phyloP scores from a whole-genome alignment of 2,113 vertebrate genomes.

The Potamarius usumacintae region DNA sequence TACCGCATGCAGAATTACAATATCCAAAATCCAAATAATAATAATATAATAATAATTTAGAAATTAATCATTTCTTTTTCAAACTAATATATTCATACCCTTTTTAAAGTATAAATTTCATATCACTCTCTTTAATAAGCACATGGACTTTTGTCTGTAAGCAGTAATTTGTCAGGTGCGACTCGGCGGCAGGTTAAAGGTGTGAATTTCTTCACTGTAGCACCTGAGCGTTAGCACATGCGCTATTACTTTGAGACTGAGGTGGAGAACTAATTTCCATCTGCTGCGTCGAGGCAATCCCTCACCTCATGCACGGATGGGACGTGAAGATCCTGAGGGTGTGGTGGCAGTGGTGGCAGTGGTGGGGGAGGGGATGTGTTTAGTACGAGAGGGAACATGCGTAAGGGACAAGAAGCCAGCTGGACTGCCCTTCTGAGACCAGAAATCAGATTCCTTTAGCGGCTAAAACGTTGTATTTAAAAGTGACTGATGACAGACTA shows the following conservation, averaged over 20 bases:
- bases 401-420: not conserved
- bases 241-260: constrained; percentile 33
- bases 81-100: too few species aligned
- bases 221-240: constrained; percentile 41
- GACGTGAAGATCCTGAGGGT: not conserved
- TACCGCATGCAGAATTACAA: too few species aligned
- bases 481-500: constrained; percentile 72
- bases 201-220: constrained; percentile 41
- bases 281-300: constrained; percentile 5
- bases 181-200: constrained; percentile 37
- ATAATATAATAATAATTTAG: too few species aligned
- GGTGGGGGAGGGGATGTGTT: not conserved
- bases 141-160: constrained; percentile 28
- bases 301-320: not conserved
- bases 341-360: not conserved
- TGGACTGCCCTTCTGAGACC: constrained; percentile 20
- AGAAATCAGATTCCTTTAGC: constrained; percentile 38
- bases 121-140: not conserved
- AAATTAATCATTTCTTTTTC: not conserved
- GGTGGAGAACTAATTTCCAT: constrained; percentile 37
- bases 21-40: too few species aligned
- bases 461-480: constrained; percentile 67
- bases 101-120: not conserved
- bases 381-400: not conserved
- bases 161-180: constrained; percentile 44